Conservation (phyloP, 2,797 vertebrate genomes). For the Anisognathus igniventris region DNA sequence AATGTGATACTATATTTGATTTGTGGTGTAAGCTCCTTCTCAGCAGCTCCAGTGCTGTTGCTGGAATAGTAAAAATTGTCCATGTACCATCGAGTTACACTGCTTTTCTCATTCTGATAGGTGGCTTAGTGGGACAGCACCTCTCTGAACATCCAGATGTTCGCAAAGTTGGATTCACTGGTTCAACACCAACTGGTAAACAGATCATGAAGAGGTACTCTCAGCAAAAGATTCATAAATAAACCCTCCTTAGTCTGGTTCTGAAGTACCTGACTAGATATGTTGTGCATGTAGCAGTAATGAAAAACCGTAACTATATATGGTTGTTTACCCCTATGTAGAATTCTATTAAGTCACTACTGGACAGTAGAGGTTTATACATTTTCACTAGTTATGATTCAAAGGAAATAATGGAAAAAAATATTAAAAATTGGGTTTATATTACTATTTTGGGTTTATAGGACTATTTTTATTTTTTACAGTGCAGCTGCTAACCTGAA, state of each 20-base stretch:
- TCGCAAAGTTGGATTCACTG: constrained; percentile 95
- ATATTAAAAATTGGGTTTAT: neutral
- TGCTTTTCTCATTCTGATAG: constrained; percentile 60
- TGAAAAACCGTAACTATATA: neutral
- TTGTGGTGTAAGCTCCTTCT: neutral
- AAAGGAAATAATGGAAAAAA: neutral
- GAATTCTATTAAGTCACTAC: neutral
- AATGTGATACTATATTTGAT: neutral
- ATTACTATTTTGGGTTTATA: neutral
- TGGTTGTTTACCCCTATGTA: neutral
- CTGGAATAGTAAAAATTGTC: neutral
- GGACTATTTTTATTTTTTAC: constrained; percentile 15
- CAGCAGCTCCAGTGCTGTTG: neutral
- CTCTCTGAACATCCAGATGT: constrained; percentile 92
- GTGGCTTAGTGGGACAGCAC: constrained; percentile 88
- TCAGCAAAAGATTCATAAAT: neutral
- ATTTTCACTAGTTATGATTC: neutral
- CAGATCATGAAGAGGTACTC: constrained; percentile 95
- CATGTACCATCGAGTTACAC: neutral
- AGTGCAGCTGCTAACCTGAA: constrained; percentile 92
- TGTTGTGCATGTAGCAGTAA: neutral
- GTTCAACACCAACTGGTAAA: constrained; percentile 92
- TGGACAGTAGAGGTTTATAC: neutral
- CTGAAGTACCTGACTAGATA: neutral
- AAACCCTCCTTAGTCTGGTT: neutral